These are phyloP conservation scores for Calliopum simillimum DNA, from an alignment of 2,888 invertebrate genomes.

Conservation along the genomic window DNA sequence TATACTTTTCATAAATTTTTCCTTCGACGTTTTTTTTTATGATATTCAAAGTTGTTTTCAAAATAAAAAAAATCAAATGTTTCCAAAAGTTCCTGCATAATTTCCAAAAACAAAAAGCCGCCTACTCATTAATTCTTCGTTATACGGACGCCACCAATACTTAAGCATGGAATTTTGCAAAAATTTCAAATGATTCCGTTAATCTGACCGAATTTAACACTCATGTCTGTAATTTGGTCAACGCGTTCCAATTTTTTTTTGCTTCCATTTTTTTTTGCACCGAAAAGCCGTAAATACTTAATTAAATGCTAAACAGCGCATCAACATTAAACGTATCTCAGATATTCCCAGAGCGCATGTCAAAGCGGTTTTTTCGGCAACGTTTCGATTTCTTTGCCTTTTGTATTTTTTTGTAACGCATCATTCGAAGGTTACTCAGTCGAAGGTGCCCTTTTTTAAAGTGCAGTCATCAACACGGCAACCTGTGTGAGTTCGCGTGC, in stretches of 20 bases:
- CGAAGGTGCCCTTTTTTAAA: neutral
- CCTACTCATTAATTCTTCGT: too few relatives aligned
- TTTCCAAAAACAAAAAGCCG: too few relatives aligned
- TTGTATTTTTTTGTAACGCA: neutral
- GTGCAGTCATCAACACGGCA: neutral
- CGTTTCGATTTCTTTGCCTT: too few relatives aligned
- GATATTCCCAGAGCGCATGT: neutral
- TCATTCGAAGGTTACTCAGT: constrained; percentile 27
- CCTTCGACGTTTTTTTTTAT: too few relatives aligned
- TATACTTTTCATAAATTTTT: too few relatives aligned
- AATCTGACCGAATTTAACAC: constrained; percentile 27
- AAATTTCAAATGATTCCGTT: constrained; percentile 24
- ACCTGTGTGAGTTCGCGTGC: constrained; percentile 6
- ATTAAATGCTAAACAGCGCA: constrained; percentile 33
- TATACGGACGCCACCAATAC: too few relatives aligned
- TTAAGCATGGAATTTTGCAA: too few relatives aligned
- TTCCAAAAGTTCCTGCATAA: too few relatives aligned
- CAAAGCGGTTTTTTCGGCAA: constrained; percentile 22
- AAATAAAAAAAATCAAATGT: too few relatives aligned
- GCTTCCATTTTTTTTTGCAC: neutral
- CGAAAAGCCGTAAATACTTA: constrained; percentile 26
- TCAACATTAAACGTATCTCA: constrained; percentile 4
- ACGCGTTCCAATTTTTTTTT: neutral
- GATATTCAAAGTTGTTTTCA: too few relatives aligned
- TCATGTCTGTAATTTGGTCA: constrained; percentile 13